These are phyloP conservation scores for Cottus gobio DNA, from an alignment of 2,113 vertebrate species.

Conservation along the genomic window DNA sequence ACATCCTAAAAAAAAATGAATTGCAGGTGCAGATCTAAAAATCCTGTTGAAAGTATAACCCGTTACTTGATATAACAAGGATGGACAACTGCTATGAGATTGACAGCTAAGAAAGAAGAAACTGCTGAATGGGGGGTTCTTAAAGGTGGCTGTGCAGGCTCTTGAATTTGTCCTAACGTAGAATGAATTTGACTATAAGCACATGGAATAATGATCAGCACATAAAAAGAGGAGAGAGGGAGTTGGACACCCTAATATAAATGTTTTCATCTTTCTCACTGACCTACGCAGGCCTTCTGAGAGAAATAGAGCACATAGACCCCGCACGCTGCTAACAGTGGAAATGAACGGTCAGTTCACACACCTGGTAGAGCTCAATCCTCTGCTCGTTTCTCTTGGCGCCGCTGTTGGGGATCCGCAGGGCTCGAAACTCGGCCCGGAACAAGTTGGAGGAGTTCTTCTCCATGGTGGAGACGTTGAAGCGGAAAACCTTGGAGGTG, in stretches of 20 bases:
- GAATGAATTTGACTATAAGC: slow-evolving; percentile 74
- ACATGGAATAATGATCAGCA: slow-evolving; percentile 79
- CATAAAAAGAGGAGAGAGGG: slow-evolving; percentile 58
- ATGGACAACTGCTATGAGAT: slow-evolving; percentile 60
- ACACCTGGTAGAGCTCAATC: slow-evolving; percentile 97
- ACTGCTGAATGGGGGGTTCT: slow-evolving; percentile 65
- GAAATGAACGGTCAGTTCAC: slow-evolving; percentile 52
- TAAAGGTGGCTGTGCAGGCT: slow-evolving; percentile 70
- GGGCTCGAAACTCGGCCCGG: slow-evolving; percentile 94
- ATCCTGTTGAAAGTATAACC: slow-evolving; percentile 21
- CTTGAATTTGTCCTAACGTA: slow-evolving; percentile 74
- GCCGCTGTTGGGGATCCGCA: slow-evolving; percentile 88
- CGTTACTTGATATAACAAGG: slow-evolving; percentile 52
- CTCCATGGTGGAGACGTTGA: slow-evolving; percentile 96
- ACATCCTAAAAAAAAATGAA: slow-evolving; percentile 53
- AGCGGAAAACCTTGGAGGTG: slow-evolving; percentile 95
- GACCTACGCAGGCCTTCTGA: slow-evolving; percentile 53
- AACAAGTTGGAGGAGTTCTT: slow-evolving; percentile 96
- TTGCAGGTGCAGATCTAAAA: slow-evolving; percentile 53
- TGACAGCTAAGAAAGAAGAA: slow-evolving; percentile 67
- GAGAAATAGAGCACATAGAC: slow-evolving; percentile 50
- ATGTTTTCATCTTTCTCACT: slow-evolving; percentile 72
- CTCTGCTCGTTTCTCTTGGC: slow-evolving; percentile 94
- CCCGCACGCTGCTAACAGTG: slow-evolving; percentile 39
- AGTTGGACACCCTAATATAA: slow-evolving; percentile 69